phyloP scores from a whole-genome alignment of 2,797 vertebrate genomes.

The Carapus acus region DNA sequence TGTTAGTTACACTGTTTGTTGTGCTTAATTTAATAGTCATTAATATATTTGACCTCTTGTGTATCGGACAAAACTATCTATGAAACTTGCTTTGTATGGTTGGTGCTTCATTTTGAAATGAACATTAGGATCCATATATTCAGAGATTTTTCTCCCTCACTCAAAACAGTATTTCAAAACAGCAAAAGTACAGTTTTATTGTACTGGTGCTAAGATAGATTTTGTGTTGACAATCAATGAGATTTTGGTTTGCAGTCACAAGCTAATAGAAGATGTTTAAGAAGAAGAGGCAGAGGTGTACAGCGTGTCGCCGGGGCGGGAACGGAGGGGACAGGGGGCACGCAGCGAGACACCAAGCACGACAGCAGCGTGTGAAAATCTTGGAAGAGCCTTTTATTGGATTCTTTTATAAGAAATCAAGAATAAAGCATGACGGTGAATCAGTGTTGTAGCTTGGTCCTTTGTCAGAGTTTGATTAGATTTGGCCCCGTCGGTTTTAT shows the following conservation, averaged over 20 bases:
- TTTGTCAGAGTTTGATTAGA: conserved; percentile 22
- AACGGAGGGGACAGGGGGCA: conserved; percentile 50
- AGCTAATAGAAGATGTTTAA: conserved; percentile 81
- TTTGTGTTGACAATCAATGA: conserved; percentile 88
- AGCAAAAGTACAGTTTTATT: conserved; percentile 97
- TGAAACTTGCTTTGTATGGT: conserved; percentile 74
- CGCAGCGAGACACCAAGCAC: conserved; percentile 46
- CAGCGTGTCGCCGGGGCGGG: conserved; percentile 71
- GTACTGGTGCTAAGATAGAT: conserved; percentile 97
- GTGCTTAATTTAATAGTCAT: conserved; percentile 82
- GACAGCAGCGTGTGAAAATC: conserved; percentile 57
- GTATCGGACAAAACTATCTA: conserved; percentile 71
- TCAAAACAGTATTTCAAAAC: conserved; percentile 76
- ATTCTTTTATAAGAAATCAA: conserved; percentile 74
- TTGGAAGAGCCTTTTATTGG: conserved; percentile 70
- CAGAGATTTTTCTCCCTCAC: conserved; percentile 66
- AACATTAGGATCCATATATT: conserved; percentile 75
- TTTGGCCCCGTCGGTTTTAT: too few relatives aligned
- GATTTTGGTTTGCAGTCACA: conserved; percentile 79
- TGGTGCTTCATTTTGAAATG: conserved; percentile 78
- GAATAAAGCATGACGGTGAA: conserved; percentile 83
- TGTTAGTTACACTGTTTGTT: conserved; percentile 75
- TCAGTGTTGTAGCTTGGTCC: conserved; percentile 48
- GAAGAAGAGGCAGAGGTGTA: conserved; percentile 69
- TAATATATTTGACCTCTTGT: conserved; percentile 82